Evolutionary conservation across 2,888 invertebrate species (phyloP).

Genomic region (Mesorhabditis belari): DNA sequence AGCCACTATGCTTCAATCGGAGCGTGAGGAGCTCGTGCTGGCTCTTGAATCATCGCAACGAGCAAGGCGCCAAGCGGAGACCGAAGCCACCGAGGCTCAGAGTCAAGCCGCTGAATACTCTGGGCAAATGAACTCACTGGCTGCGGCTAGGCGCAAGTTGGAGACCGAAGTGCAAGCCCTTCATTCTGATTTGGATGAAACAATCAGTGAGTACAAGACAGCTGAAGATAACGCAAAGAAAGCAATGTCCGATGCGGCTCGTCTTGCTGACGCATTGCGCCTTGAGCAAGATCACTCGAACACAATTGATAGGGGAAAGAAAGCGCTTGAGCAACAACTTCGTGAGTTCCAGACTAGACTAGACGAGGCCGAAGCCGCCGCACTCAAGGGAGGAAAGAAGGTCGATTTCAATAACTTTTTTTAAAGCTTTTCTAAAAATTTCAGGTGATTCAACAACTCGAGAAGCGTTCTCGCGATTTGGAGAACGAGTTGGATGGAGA

Average conservation of each 20-base stretch:
- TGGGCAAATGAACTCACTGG: conserved; percentile 80
- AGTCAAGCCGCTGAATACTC: conserved; percentile 76
- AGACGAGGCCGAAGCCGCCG: conserved; percentile 74
- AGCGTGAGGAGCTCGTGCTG: conserved; percentile 18
- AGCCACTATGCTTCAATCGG: conserved; percentile 13
- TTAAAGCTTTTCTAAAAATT: conserved; percentile 63
- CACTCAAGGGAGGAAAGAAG: conserved; percentile 96
- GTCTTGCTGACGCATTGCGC: conserved; percentile 92
- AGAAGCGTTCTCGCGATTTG: conserved; percentile 75
- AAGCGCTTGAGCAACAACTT: conserved; percentile 90
- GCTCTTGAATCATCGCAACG: conserved; percentile 58
- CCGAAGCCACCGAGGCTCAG: conserved; percentile 82
- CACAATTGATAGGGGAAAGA: conserved; percentile 93
- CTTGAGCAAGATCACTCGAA: conserved; percentile 74
- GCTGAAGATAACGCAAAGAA: conserved; percentile 94
- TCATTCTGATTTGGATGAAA: conserved; percentile 87
- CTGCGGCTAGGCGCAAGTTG: conserved; percentile 73
- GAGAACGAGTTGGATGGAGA: conserved; percentile 76
- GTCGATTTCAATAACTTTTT: conserved; percentile 57
- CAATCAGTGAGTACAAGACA: conserved; percentile 93
- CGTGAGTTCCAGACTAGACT: conserved; percentile 92
- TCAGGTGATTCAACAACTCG: conserved; percentile 78
- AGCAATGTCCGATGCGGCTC: conserved; percentile 94
- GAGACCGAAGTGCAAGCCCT: conserved; percentile 25
- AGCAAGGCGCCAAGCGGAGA: conserved; percentile 61